Conservation (phyloP, 2,113 vertebrate genomes). For the Raja brachyura region DNA sequence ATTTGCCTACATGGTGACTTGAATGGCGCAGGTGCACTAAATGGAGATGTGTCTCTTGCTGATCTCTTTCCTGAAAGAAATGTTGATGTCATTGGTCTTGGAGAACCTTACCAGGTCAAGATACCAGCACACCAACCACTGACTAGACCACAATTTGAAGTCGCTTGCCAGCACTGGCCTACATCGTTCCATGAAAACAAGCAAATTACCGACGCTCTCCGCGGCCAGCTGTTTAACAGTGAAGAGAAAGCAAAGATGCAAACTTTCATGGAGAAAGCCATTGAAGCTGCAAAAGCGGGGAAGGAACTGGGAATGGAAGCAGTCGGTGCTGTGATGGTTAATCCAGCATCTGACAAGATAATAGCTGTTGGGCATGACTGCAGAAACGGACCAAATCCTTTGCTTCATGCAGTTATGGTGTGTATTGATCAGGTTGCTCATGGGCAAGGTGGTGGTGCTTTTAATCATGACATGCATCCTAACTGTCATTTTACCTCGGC, state of each 20-base stretch:
- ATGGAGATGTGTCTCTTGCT: constrained; percentile 32
- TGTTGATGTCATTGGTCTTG: constrained; percentile 54
- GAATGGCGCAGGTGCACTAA: neutral
- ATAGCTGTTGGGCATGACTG: constrained; percentile 70
- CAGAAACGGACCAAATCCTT: constrained; percentile 46
- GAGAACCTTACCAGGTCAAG: constrained; percentile 63
- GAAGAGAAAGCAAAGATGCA: constrained; percentile 59
- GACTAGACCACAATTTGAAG: constrained; percentile 72
- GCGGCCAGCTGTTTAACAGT: constrained; percentile 57
- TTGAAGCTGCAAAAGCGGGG: constrained; percentile 57
- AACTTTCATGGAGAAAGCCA: constrained; percentile 61
- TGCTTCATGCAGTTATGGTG: constrained; percentile 77
- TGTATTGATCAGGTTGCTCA: constrained; percentile 73
- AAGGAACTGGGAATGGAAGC: constrained; percentile 53
- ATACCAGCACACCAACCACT: constrained; percentile 62
- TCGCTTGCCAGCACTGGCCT: constrained; percentile 68
- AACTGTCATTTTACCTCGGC: constrained; percentile 48
- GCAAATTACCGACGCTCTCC: constrained; percentile 55
- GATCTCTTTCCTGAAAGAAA: constrained; percentile 51
- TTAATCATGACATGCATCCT: constrained; percentile 49
- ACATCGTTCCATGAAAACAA: constrained; percentile 70
- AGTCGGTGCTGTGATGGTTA: constrained; percentile 63
- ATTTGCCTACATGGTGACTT: constrained; percentile 58
- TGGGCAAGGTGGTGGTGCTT: constrained; percentile 66
- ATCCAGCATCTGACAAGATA: constrained; percentile 53